Conservation (phyloP, 2,888 invertebrate species). For the Nineta flava region DNA sequence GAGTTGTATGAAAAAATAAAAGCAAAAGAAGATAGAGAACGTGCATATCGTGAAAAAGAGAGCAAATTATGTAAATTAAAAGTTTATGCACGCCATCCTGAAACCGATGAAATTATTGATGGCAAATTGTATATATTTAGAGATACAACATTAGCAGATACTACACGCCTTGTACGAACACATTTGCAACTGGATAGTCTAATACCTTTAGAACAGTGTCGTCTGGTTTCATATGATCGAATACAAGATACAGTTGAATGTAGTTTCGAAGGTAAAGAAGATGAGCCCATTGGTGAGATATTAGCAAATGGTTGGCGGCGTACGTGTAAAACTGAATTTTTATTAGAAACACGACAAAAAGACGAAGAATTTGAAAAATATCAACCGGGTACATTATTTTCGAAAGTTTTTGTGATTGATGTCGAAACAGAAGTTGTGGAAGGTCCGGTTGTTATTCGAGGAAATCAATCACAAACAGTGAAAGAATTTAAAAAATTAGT, state of each 20-base stretch:
- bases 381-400: slow-evolving; percentile 36
- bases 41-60: slow-evolving; percentile 39
- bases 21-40: slow-evolving; percentile 46
- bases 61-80: slow-evolving; percentile 44
- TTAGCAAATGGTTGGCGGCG: slow-evolving; percentile 28
- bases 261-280: slow-evolving; percentile 44
- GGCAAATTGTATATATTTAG: slow-evolving; percentile 40
- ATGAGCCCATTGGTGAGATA: slow-evolving; percentile 30
- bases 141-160: slow-evolving; percentile 40
- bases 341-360: slow-evolving; percentile 46
- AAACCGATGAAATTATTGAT: slow-evolving; percentile 33
- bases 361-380: slow-evolving; percentile 45
- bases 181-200: slow-evolving; percentile 38
- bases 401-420: slow-evolving; percentile 46
- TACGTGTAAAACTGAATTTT: slow-evolving; percentile 36
- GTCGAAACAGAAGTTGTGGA: slow-evolving; percentile 40
- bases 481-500: slow-evolving; percentile 39
- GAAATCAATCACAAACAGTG: slow-evolving; percentile 37
- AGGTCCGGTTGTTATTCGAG: slow-evolving; percentile 42
- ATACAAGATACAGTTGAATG: slow-evolving; percentile 44
- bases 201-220: slow-evolving; percentile 46
- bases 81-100: slow-evolving; percentile 46
- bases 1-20: slow-evolving; percentile 44
- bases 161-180: slow-evolving; percentile 40
- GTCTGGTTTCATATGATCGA: slow-evolving; percentile 54